Base-by-base conservation (phyloP, 2,888 invertebrate genomes). In the Amblyjoppa fuscipennis region DNA sequence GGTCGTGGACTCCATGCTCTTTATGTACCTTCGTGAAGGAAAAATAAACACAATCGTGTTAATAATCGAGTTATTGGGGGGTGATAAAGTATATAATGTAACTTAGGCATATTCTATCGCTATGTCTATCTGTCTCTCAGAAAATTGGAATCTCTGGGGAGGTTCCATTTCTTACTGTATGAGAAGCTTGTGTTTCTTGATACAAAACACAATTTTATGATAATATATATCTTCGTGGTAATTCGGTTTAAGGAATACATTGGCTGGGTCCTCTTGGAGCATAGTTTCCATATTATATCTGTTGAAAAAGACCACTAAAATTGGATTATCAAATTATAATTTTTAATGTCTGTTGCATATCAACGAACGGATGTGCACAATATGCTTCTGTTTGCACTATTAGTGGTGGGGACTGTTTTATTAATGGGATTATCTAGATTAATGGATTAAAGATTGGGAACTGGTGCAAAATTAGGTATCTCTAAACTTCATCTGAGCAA, bases 111-210 rank as follows among this genome's bases (percentile, higher is more conserved):
- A 41, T 41, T 38, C 7, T 9, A 38, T 38, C 38, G 1, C 9
- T 38, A 9, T 38, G 5, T 11, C n/a, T n/a, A 7, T n/a, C 0
- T n/a, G 6, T 53, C 6, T 7, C 25, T 20, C 2, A 56, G 20
- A 11, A 13, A 16, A 28, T 4, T 28, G n/a, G 64, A 56, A 11
- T 7, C 25, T 25, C 25, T 7, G 2, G 25, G 25, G 3, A 25
- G 11, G 9, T 25, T 25, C 7, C 25, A 25, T 56, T 56, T 20
- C 49, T 76, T 38, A 76, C 76, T 53, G 4, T 16, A 76, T 49
- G 20, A 41, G 64, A 0, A 20, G 31, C 16, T 76, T 76, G 45
- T 76, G 76, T n/a, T 64, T 49, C 53, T 77, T 34, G 34, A 77
- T 51, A 28, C 76, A 77, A 25, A 31, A 25, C 28, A 68, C 66